phyloP scores from a whole-genome alignment of 2,888 invertebrate species.

The Ornithoptera priamus region DNA sequence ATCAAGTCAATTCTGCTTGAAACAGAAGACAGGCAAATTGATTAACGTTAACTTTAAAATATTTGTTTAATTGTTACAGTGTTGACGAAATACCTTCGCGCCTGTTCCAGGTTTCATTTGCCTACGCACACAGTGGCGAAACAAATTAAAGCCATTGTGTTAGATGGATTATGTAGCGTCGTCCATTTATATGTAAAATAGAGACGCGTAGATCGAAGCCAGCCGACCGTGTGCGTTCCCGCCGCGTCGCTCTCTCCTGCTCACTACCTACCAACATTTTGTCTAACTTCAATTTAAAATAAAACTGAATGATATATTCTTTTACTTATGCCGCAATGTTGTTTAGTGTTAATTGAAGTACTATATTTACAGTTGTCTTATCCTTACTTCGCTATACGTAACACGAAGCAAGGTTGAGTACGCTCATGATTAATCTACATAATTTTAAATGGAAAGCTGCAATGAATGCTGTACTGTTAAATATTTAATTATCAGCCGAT shows the following conservation, averaged over 20 bases:
- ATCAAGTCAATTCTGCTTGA: not conserved
- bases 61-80: conserved; percentile 24
- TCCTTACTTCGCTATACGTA: no score
- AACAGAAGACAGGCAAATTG: not conserved
- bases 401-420: no score
- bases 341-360: not conserved
- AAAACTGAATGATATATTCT: not conserved
- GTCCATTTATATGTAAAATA: conserved; percentile 79
- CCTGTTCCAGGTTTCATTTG: conserved; percentile 63
- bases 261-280: conserved; percentile 48
- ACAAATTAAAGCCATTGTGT: conserved; percentile 78
- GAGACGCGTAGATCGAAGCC: conserved; percentile 68
- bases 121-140: conserved; percentile 60
- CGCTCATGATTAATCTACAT: not conserved
- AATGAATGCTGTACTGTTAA: no score
- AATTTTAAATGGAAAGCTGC: not conserved
- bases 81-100: conserved; percentile 34
- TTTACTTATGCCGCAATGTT: not conserved
- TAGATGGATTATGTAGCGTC: conserved; percentile 72
- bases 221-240: conserved; percentile 54
- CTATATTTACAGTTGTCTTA: not conserved
- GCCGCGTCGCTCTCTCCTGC: conserved; percentile 42
- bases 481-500: no score
- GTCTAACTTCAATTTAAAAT: conserved; percentile 31
- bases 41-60: not conserved